A percentile compares a stretch with the other conserved stretches of the same genome.
Evolutionary conservation across 2,797 vertebrate genomes (phyloP).

Genomic region (Valencia hispanica): DNA sequence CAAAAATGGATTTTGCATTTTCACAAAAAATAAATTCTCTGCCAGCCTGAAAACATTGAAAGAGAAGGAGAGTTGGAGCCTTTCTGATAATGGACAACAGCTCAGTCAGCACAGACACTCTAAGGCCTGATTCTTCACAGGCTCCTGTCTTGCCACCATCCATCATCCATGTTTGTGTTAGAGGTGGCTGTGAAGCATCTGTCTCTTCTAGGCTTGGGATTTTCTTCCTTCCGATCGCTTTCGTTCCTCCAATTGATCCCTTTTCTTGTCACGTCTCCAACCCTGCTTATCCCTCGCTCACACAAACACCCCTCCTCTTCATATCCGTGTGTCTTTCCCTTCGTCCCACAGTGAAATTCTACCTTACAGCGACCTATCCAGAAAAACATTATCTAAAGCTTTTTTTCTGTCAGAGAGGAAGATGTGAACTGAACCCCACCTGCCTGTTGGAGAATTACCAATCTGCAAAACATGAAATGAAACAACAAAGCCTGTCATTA

Average conservation of each 20-base stretch:
- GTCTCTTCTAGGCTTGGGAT: constrained; percentile 62
- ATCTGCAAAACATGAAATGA: constrained; percentile 38
- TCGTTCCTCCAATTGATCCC: constrained; percentile 64
- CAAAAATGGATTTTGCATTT: constrained; percentile 23
- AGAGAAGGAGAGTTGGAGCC: constrained; percentile 1
- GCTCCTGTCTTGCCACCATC: constrained; percentile 33
- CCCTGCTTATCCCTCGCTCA: constrained; percentile 64
- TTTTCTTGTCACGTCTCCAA: constrained; percentile 73
- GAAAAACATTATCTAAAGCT: constrained; percentile 53
- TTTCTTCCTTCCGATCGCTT: constrained; percentile 59
- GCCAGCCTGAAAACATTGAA: neutral
- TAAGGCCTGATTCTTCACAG: constrained; percentile 30
- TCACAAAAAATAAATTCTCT: constrained; percentile 8
- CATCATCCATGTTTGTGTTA: constrained; percentile 63
- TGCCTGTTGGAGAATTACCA: constrained; percentile 53
- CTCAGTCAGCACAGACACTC: constrained; percentile 26
- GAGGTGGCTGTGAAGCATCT: constrained; percentile 68
- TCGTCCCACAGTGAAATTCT: constrained; percentile 55
- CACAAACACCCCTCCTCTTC: constrained; percentile 53
- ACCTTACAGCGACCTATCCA: constrained; percentile 55
- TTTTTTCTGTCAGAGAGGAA: constrained; percentile 28
- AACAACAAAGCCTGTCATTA: constrained; percentile 51
- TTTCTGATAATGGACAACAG: constrained; percentile 49
- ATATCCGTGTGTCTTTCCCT: constrained; percentile 33
- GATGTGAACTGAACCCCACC: constrained; percentile 36